Evolutionary conservation across 1,140 invertebrate genomes (phyloP), one percentile per base, ranked within the genome.

Genomic region (Meloidogyne hapla): DNA sequence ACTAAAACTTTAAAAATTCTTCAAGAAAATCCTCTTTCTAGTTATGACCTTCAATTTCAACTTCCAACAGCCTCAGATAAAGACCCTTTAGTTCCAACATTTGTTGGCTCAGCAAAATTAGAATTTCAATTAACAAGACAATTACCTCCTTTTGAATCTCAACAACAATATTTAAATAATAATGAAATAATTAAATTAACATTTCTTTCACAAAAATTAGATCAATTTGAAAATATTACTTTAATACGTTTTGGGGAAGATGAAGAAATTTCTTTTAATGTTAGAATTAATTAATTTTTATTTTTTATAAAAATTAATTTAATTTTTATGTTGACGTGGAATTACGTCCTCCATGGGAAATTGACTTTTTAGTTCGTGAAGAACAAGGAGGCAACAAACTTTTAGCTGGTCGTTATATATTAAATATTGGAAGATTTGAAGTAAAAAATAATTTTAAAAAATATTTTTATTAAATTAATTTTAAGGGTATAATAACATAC

Each of bases 21-120:
- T 6, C 33, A 33, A 33, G n/a, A 33, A 33, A 33, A 61, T 80
- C 23, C 8, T 42, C 77, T 79, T 21, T 21, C 83, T 26, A 83
- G 80, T 28, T 81, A 81, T 63, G 80, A 81, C 63, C 38, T 81
- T 56, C 80, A 81, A 69, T 26, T 81, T 45, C 80, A 83, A 48
- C 38, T 83, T 21, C 80, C 80, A 62, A 83, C 80, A 13, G 40
- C 80, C 21, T 81, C 80, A 18, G 77, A 69, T 9, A 69, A 42
- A 26, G 80, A 81, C 38, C 81, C 81, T 23, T 65, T 81, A 23
- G 63, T 81, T 48, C 80, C 80, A 21, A 81, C 80, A 21, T 81
- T 81, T 71, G 82, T 83, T 68, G 80, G 81, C 15, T 63, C 80
- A 28, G 40, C 82, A 6, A 62, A 65, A 64, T 15, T 81, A 18